phyloP scores from a whole-genome alignment of 2,888 invertebrate species.

The Yponomeuta plumbellus region DNA sequence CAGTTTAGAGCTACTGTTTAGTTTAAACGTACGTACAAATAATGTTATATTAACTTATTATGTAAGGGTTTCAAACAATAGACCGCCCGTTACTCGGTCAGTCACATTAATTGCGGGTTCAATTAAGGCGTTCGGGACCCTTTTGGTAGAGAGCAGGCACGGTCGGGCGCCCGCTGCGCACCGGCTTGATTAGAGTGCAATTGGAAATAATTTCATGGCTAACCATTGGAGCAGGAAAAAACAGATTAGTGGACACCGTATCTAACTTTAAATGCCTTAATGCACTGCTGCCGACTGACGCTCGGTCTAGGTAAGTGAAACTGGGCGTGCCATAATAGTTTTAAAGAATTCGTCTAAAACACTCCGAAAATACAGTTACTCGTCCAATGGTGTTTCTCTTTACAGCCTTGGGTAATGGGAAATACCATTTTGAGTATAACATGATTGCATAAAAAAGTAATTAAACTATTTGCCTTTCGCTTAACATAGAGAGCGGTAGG shows the following conservation, averaged over 20 bases:
- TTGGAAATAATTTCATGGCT: slow-evolving; percentile 14
- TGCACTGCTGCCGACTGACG: not conserved
- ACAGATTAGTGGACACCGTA: slow-evolving; percentile 9
- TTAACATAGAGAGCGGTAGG: no score
- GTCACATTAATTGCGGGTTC: slow-evolving; percentile 44
- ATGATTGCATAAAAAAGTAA: no score
- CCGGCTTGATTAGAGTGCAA: slow-evolving; percentile 12
- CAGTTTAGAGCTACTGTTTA: not conserved
- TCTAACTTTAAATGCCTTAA: not conserved
- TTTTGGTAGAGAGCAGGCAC: not conserved
- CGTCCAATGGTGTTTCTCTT: no score
- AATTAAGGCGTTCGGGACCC: slow-evolving; percentile 20
- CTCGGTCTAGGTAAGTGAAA: not conserved
- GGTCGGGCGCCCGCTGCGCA: slow-evolving; percentile 12
- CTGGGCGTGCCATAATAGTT: not conserved
- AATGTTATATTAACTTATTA: not conserved
- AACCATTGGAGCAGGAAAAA: slow-evolving; percentile 8
- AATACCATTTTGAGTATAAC: no score
- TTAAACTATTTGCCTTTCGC: no score
- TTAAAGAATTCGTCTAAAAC: not conserved
- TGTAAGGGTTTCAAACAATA: slow-evolving; percentile 31
- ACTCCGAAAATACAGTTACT: no score
- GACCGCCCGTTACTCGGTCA: slow-evolving; percentile 36
- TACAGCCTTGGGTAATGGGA: no score
- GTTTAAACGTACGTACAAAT: not conserved